Percentiles rank a stretch among this genome's conserved stretches.
phyloP scores from a whole-genome alignment of 2,113 vertebrate genomes.

The Melospiza melodia region DNA sequence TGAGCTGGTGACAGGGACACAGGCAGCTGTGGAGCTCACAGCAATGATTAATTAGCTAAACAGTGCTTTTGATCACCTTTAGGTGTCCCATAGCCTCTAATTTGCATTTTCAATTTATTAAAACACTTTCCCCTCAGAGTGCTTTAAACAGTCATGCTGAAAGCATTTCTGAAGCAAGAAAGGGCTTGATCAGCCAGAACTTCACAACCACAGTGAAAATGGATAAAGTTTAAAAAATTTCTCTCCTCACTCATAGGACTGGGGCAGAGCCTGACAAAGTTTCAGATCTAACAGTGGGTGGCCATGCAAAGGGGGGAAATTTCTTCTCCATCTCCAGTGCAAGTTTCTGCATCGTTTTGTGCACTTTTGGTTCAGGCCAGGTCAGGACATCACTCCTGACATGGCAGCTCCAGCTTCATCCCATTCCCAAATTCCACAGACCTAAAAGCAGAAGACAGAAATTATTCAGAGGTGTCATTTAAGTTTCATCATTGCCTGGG shows the following conservation, averaged over 20 bases:
- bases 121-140: not conserved
- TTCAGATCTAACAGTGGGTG: not conserved
- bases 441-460: not conserved
- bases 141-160: not conserved
- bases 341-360: not conserved
- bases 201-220: not conserved
- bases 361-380: not conserved
- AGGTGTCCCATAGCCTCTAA: not conserved
- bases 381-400: fast-evolving
- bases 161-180: not conserved
- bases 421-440: fast-evolving
- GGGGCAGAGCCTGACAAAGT: not conserved
- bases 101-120: not conserved
- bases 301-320: not conserved
- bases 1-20: not conserved
- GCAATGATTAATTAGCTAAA: not conserved
- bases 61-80: not conserved
- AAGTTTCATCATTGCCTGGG: not conserved
- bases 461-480: not conserved
- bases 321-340: not conserved
- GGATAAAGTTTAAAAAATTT: not conserved
- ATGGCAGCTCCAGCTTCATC: not conserved
- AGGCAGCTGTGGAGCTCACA: not conserved
- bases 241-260: not conserved
- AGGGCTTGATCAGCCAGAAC: not conserved